Evolutionary conservation across 37 sponge, comb jelly and placozoan genomes (phyloP), one percentile per base, ranked within the genome.

Genomic region (Halisarca cf. caerulea): DNA sequence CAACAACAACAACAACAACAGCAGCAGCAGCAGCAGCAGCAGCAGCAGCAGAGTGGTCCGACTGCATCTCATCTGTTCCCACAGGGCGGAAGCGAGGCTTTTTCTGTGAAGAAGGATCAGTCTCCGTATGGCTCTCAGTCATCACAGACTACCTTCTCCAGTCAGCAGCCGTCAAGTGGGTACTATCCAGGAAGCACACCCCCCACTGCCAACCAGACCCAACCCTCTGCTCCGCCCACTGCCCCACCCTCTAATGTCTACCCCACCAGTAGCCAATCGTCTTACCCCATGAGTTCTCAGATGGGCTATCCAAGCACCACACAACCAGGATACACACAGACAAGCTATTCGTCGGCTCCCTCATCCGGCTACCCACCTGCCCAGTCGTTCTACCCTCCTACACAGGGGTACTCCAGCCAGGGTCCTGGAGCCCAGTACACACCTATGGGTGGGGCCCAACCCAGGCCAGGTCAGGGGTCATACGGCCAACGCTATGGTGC

Each of bases 211-310:
- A 47, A 11, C 11, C 51, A 47, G 9, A 47, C 9, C 51, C 51
- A 47, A 11, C 51, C 51, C 51, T 14, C 51, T 11, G 51, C 51
- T 11, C 51, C 51, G 6, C 51, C 51, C 51, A 47, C 51, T 14
- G 51, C 82, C 82, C 0, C 82, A 79, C 21, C 60, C 87, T 43
- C 79, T 36, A 30, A 6, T 62, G 64, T 28, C 64, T 62, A 20
- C 30, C 15, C 64, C 25, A 62, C 64, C 15, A 28, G 64, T 62
- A 30, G 6, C n/a, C 64, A n/a, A 23, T 30, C 64, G 25, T 8
- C 18, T 30, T 28, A 20, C 30, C 15, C 64, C 64, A 30, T 23
- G 6, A 28, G 30, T 30, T 7, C 64, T 15, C 51, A 47, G 11
- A 6, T 14, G 51, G 64, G 64, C 18, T 62, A 62, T 62, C 30